phyloP scores from a whole-genome alignment of 2,888 invertebrate species.

The Agriotes lineatus region DNA sequence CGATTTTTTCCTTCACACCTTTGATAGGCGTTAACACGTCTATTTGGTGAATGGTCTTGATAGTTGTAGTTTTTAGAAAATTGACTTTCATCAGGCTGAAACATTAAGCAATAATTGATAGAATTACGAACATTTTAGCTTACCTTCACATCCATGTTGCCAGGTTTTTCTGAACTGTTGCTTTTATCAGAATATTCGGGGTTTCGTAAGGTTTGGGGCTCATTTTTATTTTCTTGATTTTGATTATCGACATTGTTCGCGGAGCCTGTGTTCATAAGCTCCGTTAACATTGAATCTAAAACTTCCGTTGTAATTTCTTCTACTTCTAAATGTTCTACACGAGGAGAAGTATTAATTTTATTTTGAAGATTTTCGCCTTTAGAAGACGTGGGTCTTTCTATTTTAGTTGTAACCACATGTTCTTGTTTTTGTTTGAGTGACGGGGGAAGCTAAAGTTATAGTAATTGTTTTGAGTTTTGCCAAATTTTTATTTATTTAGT shows the following conservation, averaged over 20 bases:
- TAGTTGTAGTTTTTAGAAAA: constrained; percentile 49
- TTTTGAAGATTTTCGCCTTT: too few relatives aligned
- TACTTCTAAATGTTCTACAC: constrained; percentile 47
- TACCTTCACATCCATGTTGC: not conserved
- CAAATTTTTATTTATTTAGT: too few relatives aligned
- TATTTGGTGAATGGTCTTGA: constrained; percentile 50
- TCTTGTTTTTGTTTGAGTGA: constrained; percentile 46
- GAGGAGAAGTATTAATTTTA: not conserved
- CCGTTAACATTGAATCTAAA: constrained; percentile 51
- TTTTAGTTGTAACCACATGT: not conserved
- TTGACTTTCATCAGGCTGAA: constrained; percentile 5
- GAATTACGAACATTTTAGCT: not conserved
- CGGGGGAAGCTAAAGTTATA: constrained; percentile 34
- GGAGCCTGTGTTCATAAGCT: constrained; percentile 49
- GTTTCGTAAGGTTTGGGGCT: not conserved
- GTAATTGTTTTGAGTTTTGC: too few relatives aligned
- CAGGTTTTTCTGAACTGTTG: not conserved
- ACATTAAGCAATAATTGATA: not conserved
- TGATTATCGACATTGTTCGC: constrained; percentile 20
- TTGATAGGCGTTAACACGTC: too few relatives aligned
- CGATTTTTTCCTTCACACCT: too few relatives aligned
- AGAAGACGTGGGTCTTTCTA: not conserved
- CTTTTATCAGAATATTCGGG: too few relatives aligned
- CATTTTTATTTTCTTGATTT: not conserved
- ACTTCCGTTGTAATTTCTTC: constrained; percentile 55